phyloP scores from a whole-genome alignment of 2,113 vertebrate species.

The Camelus bactrianus region DNA sequence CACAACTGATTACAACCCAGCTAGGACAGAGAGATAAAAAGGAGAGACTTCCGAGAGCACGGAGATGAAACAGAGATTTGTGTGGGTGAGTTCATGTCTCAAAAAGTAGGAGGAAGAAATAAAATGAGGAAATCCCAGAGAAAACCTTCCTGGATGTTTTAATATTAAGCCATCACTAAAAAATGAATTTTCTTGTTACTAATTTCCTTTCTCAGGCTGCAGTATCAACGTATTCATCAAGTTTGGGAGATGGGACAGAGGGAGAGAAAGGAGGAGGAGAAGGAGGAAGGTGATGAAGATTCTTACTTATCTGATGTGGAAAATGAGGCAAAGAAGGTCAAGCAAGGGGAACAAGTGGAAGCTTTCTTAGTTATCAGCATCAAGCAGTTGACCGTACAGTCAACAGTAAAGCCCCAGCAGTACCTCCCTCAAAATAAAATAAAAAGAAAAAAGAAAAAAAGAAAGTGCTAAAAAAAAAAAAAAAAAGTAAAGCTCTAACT shows the following conservation, averaged over 20 bases:
- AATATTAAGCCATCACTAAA: neutral
- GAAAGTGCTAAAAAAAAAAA: no score
- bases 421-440: no score
- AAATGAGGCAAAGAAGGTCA: neutral
- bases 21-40: neutral
- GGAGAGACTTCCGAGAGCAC: neutral
- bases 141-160: neutral
- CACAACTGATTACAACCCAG: neutral
- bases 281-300: neutral
- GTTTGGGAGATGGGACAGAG: neutral
- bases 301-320: neutral
- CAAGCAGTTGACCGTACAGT: neutral
- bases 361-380: neutral
- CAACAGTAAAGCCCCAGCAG: neutral
- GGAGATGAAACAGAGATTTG: neutral
- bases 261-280: no score
- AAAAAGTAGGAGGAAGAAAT: slow-evolving; percentile 6
- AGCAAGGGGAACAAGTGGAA: neutral
- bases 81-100: neutral
- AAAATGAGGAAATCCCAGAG: neutral
- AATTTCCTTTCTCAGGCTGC: neutral
- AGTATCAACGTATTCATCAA: neutral
- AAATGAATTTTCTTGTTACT: neutral
- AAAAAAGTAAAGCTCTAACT: neutral
- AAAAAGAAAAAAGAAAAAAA: no score